Evolutionary conservation across 1,140 invertebrate species (phyloP).

Genomic region (Ceratosolen solmsi): DNA sequence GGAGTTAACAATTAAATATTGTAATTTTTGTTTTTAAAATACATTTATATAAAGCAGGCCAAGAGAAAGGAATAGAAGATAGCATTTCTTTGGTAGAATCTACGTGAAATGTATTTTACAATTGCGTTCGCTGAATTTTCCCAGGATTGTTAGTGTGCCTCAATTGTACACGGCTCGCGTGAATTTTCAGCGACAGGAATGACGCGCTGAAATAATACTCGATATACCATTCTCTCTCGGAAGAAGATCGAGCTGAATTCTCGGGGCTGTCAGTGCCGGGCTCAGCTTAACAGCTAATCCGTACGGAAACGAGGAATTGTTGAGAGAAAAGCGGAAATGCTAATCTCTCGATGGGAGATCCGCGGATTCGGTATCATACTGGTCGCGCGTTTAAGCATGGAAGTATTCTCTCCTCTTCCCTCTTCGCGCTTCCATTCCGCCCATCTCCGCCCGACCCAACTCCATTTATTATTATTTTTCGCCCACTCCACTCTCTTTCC

Average conservation of each 20-base stretch:
- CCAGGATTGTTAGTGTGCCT: conserved; percentile 43
- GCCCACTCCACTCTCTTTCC: neutral
- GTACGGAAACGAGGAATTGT: conserved; percentile 71
- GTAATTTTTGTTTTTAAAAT: neutral
- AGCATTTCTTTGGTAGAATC: conserved; percentile 13
- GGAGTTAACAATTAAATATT: no score
- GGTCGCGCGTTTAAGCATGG: conserved; percentile 25
- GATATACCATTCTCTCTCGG: conserved; percentile 50
- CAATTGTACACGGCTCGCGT: conserved; percentile 45
- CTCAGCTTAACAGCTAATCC: conserved; percentile 72
- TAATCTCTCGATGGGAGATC: conserved; percentile 73
- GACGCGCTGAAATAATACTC: conserved; percentile 66
- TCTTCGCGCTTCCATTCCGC: no score
- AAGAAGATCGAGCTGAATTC: conserved; percentile 61
- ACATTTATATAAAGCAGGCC: neutral
- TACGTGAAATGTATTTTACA: conserved; percentile 27
- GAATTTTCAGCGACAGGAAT: conserved; percentile 53
- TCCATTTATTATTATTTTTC: conserved; percentile 27
- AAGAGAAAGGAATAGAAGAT: neutral
- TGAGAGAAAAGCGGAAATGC: conserved; percentile 73
- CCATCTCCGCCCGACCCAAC: neutral
- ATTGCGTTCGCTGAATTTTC: conserved; percentile 38
- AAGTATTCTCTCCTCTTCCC: no score
- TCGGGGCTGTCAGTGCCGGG: conserved; percentile 56
- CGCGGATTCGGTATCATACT: conserved; percentile 57